phyloP scores from a whole-genome alignment of 2,113 vertebrate species.

The Crotalus helleri region DNA sequence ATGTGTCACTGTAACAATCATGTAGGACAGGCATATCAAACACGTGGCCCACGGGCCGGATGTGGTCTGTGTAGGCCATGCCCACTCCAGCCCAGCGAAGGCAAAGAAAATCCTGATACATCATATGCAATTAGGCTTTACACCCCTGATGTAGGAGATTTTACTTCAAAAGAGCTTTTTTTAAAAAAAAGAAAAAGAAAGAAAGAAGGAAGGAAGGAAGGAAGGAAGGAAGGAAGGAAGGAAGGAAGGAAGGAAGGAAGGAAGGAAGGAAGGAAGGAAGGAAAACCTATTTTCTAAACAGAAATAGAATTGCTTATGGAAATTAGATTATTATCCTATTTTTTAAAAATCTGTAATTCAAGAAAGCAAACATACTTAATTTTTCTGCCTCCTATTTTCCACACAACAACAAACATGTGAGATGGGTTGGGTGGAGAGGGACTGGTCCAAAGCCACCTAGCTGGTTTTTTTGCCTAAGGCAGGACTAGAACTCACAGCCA shows the following conservation, averaged over 20 bases:
- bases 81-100: no score
- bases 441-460: not conserved
- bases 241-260: no score
- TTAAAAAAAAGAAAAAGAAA: no score
- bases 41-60: no score
- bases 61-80: no score
- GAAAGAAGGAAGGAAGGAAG: no score
- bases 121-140: no score
- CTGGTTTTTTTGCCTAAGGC: not conserved
- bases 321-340: not conserved
- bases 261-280: no score
- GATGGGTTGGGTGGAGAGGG: not conserved
- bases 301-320: not conserved
- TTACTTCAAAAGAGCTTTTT: not conserved
- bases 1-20: not conserved
- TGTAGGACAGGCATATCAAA: no score
- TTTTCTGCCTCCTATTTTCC: not conserved
- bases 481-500: not conserved
- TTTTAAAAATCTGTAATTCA: not conserved
- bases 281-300: not conserved
- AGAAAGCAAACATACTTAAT: not conserved
- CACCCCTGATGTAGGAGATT: no score
- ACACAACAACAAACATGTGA: not conserved
- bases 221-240: accelerated
- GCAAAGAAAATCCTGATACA: no score